phyloP scores from a whole-genome alignment of 2,113 vertebrate genomes.

The human (Homo sapiens) region DNA sequence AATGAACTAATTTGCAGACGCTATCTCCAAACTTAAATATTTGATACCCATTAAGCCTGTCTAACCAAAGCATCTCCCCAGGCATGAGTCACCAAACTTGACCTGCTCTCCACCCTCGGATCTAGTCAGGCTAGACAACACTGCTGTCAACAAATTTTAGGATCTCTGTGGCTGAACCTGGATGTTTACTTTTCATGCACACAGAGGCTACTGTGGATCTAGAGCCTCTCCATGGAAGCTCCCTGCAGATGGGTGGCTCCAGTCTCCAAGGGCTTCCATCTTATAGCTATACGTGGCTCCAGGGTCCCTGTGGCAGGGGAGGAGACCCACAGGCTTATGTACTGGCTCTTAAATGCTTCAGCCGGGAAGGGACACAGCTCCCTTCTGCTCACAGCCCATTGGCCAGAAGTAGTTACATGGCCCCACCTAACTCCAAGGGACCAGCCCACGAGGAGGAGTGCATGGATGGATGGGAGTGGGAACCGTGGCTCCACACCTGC shows the following conservation, averaged over 20 bases:
- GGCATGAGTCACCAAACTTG: rapidly evolving
- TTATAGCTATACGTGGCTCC: no score
- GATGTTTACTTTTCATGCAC: not conserved
- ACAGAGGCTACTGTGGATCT: rapidly evolving
- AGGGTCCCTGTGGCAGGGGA: not conserved
- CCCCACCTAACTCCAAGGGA: rapidly evolving
- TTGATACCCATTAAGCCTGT: not conserved
- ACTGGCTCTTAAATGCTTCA: not conserved
- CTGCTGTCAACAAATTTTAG: not conserved
- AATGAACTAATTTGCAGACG: not conserved
- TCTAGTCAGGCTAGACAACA: not conserved
- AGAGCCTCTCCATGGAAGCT: not conserved
- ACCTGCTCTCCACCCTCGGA: no score
- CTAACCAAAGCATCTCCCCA: not conserved
- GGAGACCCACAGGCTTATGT: no score
- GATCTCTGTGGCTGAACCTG: not conserved
- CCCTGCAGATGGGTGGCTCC: rapidly evolving
- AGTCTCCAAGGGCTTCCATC: not conserved
- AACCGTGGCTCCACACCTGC: not conserved
- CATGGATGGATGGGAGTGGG: not conserved
- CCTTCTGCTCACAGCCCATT: not conserved
- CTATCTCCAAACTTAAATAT: not conserved
- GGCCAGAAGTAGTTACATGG: not conserved
- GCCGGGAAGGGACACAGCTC: not conserved
- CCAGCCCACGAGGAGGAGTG: not conserved